Conservation (phyloP, 2,888 invertebrate genomes). For the Agriopis aurantiaria region DNA sequence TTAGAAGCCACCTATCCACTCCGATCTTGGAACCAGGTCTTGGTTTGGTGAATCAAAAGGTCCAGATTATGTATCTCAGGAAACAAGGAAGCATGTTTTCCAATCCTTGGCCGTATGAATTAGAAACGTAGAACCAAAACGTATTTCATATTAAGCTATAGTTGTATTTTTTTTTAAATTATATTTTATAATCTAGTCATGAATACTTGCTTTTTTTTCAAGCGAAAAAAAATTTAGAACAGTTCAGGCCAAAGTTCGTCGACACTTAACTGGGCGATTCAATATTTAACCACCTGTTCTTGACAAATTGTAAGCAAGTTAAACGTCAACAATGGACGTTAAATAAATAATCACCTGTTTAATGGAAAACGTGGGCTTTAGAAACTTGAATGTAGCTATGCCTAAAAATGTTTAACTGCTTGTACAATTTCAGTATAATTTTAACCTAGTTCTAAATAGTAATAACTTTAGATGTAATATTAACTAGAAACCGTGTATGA, state of each 20-base stretch:
- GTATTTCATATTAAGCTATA: no score
- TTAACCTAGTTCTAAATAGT: constrained; percentile 25
- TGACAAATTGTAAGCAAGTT: not conserved
- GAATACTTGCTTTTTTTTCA: not conserved
- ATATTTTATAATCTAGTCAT: constrained; percentile 1
- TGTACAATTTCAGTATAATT: constrained; percentile 13
- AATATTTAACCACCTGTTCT: not conserved
- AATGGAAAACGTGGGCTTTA: not conserved
- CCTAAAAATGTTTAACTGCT: constrained; percentile 27
- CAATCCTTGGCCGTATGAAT: no score
- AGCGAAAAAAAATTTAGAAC: not conserved
- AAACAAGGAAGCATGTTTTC: not conserved
- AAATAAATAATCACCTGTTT: not conserved
- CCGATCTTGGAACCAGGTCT: no score
- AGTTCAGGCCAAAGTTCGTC: not conserved
- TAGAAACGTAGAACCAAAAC: no score
- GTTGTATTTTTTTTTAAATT: not conserved
- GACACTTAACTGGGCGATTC: not conserved
- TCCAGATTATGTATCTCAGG: not conserved
- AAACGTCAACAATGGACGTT: not conserved
- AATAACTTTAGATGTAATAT: constrained; percentile 29
- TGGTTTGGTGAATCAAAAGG: no score
- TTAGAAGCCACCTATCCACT: no score
- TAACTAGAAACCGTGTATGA: constrained; percentile 33
- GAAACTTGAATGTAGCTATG: not conserved